phyloP scores from a whole-genome alignment of 2,113 vertebrate species.

The Amblyopsis rosae region DNA sequence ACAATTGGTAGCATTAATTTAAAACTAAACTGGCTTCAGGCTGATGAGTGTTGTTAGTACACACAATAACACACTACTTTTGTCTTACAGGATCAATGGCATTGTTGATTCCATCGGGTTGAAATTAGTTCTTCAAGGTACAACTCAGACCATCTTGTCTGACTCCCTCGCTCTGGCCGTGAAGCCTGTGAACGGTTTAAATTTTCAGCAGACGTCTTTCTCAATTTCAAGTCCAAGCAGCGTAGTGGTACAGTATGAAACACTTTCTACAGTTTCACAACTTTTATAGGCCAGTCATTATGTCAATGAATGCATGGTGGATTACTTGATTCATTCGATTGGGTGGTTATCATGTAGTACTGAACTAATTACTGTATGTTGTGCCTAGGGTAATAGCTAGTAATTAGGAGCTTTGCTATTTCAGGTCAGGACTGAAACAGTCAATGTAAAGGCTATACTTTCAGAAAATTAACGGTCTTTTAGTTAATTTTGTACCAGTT shows the following conservation, averaged over 20 bases:
- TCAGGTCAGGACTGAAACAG: too few species aligned
- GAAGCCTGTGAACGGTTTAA: constrained; percentile 73
- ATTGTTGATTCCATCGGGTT: constrained; percentile 88
- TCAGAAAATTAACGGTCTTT: too few species aligned
- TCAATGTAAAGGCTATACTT: too few species aligned
- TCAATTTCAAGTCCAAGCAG: constrained; percentile 75
- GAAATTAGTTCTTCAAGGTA: constrained; percentile 79
- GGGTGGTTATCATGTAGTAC: too few species aligned
- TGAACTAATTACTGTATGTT: too few species aligned
- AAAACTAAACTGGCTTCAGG: too few species aligned
- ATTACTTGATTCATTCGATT: too few species aligned
- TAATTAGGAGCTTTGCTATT: too few species aligned
- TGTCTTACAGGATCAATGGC: constrained; percentile 80
- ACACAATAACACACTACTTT: not conserved
- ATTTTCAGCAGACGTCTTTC: constrained; percentile 81
- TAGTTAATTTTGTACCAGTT: too few species aligned
- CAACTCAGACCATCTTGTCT: constrained; percentile 73
- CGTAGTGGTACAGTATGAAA: constrained; percentile 79
- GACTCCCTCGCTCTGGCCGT: constrained; percentile 85
- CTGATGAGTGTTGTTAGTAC: not conserved
- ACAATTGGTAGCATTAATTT: too few species aligned
- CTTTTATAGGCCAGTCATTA: not conserved
- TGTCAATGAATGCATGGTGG: not conserved
- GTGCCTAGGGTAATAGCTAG: too few species aligned
- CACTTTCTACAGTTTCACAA: not conserved